Base-by-base conservation (phyloP, 2,797 vertebrate species). In the Staurois parvus region DNA sequence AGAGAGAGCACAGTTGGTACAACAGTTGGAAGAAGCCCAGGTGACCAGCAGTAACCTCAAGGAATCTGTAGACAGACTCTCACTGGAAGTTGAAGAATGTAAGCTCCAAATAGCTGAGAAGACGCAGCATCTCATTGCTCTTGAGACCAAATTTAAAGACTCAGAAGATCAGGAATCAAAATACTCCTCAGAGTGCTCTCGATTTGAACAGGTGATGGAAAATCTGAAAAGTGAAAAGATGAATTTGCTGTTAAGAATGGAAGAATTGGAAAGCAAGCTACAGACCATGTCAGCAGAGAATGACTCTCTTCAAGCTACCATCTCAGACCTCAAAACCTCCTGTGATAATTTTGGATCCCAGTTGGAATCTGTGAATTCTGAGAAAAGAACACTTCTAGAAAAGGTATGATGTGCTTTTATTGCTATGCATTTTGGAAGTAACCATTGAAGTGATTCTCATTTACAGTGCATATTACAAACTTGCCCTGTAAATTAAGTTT, bases 351-450 rank as follows among this genome's bases (percentile, higher is more conserved):
- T 93, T 56, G 89, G 94, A 86, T 88, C 92, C 30, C 89, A 97
- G 19, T 73, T 96, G 69, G 92, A 95, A 69, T 87, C 84, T 64
- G 85, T 90, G 29, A 89, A 90, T 59, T 7, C 32, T 79, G 93
- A 94, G 42, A 91, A 94, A 17, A n/a, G 30, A 0, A 88, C 92
- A 48, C 92, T 96, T 52, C 89, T 77, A 73, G 76, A 94, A 88
- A 94, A 96, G 95, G 97, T 98, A 94, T 34, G 19, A 59, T 75
- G 21, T 24, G 12, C n/a, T 45, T 45, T 45, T 19, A 52, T 52
- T 52, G 48, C 0, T 52, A 17, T 52, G 48, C 15, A 19, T 52
- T 17, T 52, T 52, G 48, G 5, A 52, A 52, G 48, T 19, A 19
- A 52, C 48, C 12, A 2, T 52, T 21, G 5, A 24, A 17, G 0